Conservation (phyloP, 2,113 vertebrate genomes). For the Platysternon megacephalum region DNA sequence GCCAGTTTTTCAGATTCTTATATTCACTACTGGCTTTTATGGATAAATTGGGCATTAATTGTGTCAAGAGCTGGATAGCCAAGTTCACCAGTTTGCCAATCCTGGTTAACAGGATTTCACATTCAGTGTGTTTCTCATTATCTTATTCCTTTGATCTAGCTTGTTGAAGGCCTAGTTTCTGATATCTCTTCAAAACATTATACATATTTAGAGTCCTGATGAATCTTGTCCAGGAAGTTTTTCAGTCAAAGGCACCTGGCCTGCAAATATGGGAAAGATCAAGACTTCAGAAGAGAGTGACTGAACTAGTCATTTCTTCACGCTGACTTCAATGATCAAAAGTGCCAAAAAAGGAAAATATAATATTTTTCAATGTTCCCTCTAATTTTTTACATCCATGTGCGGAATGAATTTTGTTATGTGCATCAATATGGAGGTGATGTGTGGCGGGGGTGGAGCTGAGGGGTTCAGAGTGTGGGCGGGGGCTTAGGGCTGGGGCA, state of each 20-base stretch:
- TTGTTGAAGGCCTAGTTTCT: background rate
- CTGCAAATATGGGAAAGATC: background rate
- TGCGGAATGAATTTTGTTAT: no score
- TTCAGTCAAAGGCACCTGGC: background rate
- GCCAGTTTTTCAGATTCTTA: background rate
- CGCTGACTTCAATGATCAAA: background rate
- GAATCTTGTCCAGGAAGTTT: background rate
- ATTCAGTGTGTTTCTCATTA: background rate
- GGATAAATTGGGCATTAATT: background rate
- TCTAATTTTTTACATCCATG: no score
- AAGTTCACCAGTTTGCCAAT: background rate
- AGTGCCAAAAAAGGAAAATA: background rate
- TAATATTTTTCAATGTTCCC: background rate
- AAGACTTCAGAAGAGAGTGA: background rate
- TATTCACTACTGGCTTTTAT: background rate
- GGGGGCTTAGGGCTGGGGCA: no score
- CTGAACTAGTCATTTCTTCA: background rate
- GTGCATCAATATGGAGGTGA: no score
- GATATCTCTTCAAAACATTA: background rate
- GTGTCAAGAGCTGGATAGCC: background rate
- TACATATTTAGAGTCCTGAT: background rate
- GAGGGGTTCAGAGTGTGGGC: no score
- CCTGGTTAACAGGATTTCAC: background rate
- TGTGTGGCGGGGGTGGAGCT: no score
- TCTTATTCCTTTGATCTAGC: background rate